Evolutionary conservation across 2,888 invertebrate species (phyloP).

Genomic region (Drosophila mimica): DNA sequence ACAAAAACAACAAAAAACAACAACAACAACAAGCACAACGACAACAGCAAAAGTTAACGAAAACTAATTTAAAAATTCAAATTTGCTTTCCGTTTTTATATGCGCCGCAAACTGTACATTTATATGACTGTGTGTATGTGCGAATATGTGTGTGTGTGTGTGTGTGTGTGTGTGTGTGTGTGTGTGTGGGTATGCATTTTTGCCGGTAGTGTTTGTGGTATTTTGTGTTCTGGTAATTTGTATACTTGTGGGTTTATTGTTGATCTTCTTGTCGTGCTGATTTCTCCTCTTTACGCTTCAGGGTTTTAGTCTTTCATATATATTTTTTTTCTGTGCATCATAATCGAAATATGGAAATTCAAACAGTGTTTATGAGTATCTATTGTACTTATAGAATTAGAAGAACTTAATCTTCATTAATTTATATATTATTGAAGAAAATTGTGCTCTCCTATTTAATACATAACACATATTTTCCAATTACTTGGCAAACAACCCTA

Average conservation of each 20-base stretch:
- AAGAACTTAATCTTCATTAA: neutral
- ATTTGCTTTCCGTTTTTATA: conserved; percentile 81
- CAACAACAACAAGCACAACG: conserved; percentile 25
- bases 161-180: conserved; percentile 15
- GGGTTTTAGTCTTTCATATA: neutral
- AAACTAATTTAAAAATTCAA: conserved; percentile 85
- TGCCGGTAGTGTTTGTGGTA: conserved; percentile 42
- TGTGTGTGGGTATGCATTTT: conserved; percentile 19
- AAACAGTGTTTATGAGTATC: neutral
- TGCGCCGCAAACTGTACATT: conserved; percentile 78
- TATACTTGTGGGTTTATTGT: conserved; percentile 82
- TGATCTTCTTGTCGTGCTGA: conserved; percentile 64
- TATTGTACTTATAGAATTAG: neutral
- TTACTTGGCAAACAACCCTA: neutral
- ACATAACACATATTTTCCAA: neutral
- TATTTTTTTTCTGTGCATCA: conserved; percentile 38
- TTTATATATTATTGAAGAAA: neutral
- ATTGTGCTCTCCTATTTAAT: neutral
- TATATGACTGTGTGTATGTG: conserved; percentile 60
- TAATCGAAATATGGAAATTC: conserved; percentile 31
- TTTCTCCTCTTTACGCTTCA: conserved; percentile 16
- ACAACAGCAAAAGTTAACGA: conserved; percentile 82
- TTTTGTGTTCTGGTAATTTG: conserved; percentile 81
- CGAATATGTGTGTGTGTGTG: conserved; percentile 7
- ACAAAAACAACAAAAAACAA: conserved; percentile 19